Conservation (phyloP, 2,888 invertebrate species). For the Fragum fragum region DNA sequence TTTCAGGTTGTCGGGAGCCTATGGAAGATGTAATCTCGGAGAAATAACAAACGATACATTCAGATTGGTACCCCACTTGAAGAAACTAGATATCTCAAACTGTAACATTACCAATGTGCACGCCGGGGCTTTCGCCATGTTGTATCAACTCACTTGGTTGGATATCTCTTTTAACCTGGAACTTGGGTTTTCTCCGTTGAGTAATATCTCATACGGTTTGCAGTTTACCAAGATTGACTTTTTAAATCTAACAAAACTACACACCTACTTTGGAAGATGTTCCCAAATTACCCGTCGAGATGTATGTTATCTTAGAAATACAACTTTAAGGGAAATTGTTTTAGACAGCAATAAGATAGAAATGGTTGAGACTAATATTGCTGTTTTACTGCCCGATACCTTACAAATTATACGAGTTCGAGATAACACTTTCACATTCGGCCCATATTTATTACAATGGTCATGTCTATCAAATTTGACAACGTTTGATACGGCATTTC, state of each 20-base stretch:
- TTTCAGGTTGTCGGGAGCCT: conserved; percentile 11
- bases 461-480: conserved; percentile 27
- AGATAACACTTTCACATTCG: conserved; percentile 53
- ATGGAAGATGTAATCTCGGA: conserved; percentile 15
- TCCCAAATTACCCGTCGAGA: conserved; percentile 32
- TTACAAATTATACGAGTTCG: conserved; percentile 32
- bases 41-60: conserved; percentile 14
- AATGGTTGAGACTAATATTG: conserved; percentile 40
- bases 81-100: conserved; percentile 13
- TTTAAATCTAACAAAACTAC: conserved; percentile 44
- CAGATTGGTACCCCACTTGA: conserved; percentile 1
- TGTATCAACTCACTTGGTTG: conserved; percentile 15
- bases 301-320: conserved; percentile 55
- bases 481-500: conserved; percentile 15
- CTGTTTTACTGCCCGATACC: conserved; percentile 28
- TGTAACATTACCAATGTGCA: conserved; percentile 21
- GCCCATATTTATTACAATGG: conserved; percentile 48
- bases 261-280: conserved; percentile 39
- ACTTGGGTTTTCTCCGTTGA: conserved; percentile 39
- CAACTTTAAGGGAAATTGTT: conserved; percentile 40
- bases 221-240: conserved; percentile 49
- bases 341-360: conserved; percentile 48
- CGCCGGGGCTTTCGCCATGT: background rate
- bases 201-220: conserved; percentile 53
- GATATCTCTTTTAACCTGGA: conserved; percentile 48